Evolutionary conservation across 1,140 invertebrate genomes (phyloP), one percentile per base, ranked within the genome.

Genomic region (Agrilus planipennis): DNA sequence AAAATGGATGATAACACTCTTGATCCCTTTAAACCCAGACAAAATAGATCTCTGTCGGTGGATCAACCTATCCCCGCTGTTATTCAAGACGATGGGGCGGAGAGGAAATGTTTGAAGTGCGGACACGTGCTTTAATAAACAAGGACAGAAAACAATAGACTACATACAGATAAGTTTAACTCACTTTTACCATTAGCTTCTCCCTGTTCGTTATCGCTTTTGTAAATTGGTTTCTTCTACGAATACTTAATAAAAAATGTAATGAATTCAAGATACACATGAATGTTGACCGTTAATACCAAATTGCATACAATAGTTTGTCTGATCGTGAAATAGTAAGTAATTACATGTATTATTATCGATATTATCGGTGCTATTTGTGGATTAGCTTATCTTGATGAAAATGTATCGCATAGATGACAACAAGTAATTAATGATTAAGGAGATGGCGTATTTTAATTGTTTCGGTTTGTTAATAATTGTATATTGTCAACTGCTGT

Each of bases 101-200:
- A 50, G 17, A 44, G 51, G 42, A 50, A 50, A 37, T 61, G 59
- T 36, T 32, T 41, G 10, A 58, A 57, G 49, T 61, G 59, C 39
- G 59, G 59, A 2, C 59, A 61, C 20, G 31, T 20, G 30, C 16
- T 27, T 11, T 19, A 9, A 27, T 27, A 27, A 27, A 27, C 7
- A 27, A 27, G 23, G 23, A 7, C n/a, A 27, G n/a, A 27, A 9
- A 27, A 27, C 7, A 9, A n/a, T 27, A 9, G n/a, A 9, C 23
- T 27, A n/a, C 23, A 9, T 7, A 27, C n/a, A 9, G n/a, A n/a
- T n/a, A n/a, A n/a, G n/a, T n/a, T n/a, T n/a, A n/a, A n/a, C n/a
- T n/a, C n/a, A n/a, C n/a, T n/a, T n/a, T n/a, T n/a, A n/a, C n/a
- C n/a, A n/a, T n/a, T n/a, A n/a, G n/a, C n/a, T n/a, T n/a, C n/a